Evolutionary conservation across 2,113 vertebrate species (phyloP), one percentile per base, ranked within the genome.

Genomic region (Cyanoramphus novaezelandiae): DNA sequence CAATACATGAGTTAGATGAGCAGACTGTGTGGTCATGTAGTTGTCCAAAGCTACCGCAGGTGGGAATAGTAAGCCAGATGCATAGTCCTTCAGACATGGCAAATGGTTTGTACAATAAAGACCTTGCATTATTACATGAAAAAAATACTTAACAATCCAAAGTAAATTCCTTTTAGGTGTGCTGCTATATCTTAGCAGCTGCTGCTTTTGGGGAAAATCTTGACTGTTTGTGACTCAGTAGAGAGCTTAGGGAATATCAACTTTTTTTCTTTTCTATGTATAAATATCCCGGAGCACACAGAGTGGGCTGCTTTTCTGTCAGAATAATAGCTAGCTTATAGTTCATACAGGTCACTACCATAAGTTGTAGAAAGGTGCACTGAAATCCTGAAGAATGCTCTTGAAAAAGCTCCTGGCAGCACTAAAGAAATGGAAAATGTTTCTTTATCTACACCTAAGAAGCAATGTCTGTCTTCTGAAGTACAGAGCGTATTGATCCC

Each of bases 401-500:
- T 79, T 52, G 50, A 49, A 70, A 68, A 50, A 69, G 41, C 77
- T 92, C 15, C 41, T 52, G 69, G 57, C 43, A 78, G n/a, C 35
- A 24, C 77, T 47, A 43, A 41, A 81, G 80, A 84, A 86, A 71
- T 37, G 35, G 52, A 37, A 89, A 81, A 60, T 35, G 28, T 47
- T 83, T 64, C 91, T 92, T 90, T 90, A 75, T 76, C 55, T 82
- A 52, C 62, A 65, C 77, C 62, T 78, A 28, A 55, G 62, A 28
- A 84, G 77, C 23, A 28, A n/a, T 44, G 47, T 62, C 35, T 79
- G 2, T 67, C 55, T 74, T 47, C 60, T 78, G 43, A 88, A 82
- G 83, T 64, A 83, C 81, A 68, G 62, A 93, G 46, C 33, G 23
- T 92, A 89, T 96, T 7, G 68, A 94, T 96, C 24, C 52, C 39